These are phyloP conservation scores for Trachemys scripta DNA, from an alignment of 2,113 vertebrate species.

Conservation along the genomic window DNA sequence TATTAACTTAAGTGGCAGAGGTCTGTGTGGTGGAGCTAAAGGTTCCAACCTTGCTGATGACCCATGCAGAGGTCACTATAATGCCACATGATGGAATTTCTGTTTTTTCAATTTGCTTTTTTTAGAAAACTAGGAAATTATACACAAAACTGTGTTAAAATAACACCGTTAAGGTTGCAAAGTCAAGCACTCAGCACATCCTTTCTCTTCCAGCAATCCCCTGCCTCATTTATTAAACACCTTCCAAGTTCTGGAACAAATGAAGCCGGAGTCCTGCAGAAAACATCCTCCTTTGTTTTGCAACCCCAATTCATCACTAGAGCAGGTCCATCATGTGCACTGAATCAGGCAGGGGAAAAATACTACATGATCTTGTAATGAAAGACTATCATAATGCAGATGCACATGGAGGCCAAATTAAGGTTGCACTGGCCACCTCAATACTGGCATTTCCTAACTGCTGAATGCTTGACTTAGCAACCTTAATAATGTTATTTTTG, in stretches of 20 bases:
- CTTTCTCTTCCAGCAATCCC: not conserved
- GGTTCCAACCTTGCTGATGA: not conserved
- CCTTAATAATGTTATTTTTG: not conserved
- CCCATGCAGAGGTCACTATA: not conserved
- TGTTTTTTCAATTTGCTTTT: not conserved
- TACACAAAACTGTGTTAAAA: not conserved
- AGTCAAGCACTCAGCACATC: not conserved
- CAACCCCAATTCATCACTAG: not conserved
- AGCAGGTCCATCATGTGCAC: not conserved
- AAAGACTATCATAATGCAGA: not conserved
- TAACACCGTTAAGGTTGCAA: not conserved
- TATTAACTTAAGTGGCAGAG: not conserved
- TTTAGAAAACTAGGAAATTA: not conserved
- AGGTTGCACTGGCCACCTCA: not conserved
- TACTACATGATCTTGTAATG: not conserved
- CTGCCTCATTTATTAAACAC: not conserved
- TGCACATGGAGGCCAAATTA: not conserved
- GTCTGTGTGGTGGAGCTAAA: not conserved
- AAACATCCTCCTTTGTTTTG: not conserved
- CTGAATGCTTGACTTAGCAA: not conserved
- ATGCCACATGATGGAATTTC: not conserved
- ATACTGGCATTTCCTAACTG: not conserved
- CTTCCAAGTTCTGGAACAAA: not conserved
- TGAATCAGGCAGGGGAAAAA: not conserved
- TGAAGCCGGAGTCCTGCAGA: not conserved